Evolutionary conservation across 2,888 invertebrate genomes (phyloP), one percentile per base, ranked within the genome.

Genomic region (Hoplodrina blanda): DNA sequence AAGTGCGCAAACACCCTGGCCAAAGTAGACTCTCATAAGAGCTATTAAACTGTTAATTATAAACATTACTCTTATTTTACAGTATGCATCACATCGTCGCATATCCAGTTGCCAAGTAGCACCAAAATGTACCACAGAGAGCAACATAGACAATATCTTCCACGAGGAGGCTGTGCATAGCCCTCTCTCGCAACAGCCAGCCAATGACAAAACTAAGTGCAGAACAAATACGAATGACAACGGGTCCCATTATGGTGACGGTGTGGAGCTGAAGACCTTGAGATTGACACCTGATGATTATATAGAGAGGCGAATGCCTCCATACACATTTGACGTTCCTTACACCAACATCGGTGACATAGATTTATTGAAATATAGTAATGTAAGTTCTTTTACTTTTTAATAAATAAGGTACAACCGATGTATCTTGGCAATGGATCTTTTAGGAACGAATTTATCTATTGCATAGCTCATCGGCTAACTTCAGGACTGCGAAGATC

Each of bases 71-170:
- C 19, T 33, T 49, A 41, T 69, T 75, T 93, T 91, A 63, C 89
- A 96, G 96, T 93, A 93, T 67, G 82, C 94, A 41, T 91, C 88
- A 76, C 90, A 87, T 63, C 91, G 96, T 62, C 95, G 92, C 70
- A 94, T 95, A 87, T 96, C 93, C 19, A 95, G 94, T 80, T 95
- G 91, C 87, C 93, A 93, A 76, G 82, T 88, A 57, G 91, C 91
- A 52, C 86, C 93, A 37, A 92, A 90, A 88, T 90, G 85, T 71
- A 80, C 87, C 2, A 72, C 86, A 13, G 93, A 95, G 60, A 85
- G 75, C 72, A 91, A 85, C 74, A 90, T 91, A 50, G 92, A 94
- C 62, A 88, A 94, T 70, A 81, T 92, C 20, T 90, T 90, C 19
- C 88, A 92, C 60, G 90, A 92, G 37, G 79, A 66, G 49, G 62